Conservation (phyloP, 1,140 invertebrate species). For the Lucilia cuprina region DNA sequence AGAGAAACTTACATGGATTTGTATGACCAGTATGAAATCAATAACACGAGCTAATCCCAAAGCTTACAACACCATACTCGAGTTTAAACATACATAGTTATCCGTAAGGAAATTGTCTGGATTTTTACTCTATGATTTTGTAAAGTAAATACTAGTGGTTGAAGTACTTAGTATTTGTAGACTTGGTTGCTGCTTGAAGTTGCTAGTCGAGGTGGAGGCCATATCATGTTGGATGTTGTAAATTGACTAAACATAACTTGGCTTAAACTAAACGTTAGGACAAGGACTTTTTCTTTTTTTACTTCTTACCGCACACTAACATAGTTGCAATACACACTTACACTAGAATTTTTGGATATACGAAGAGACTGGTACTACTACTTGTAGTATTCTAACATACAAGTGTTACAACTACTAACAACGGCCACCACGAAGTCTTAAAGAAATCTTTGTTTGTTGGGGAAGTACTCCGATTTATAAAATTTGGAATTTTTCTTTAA, state of each 20-base stretch:
- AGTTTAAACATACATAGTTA: background rate
- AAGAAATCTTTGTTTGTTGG: background rate
- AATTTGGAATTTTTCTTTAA: too few species aligned
- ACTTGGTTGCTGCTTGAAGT: background rate
- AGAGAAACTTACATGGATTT: background rate
- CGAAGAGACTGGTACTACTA: background rate
- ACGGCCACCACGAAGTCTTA: background rate
- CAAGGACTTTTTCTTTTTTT: slow-evolving; percentile 21
- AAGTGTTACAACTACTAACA: background rate
- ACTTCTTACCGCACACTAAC: background rate
- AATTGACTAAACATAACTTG: slow-evolving; percentile 30
- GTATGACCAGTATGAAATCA: background rate
- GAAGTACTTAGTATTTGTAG: background rate
- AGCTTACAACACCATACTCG: background rate
- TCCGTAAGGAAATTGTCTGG: background rate
- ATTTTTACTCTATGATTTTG: background rate
- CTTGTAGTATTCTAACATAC: background rate
- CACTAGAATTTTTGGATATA: too few species aligned
- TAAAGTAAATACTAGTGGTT: background rate
- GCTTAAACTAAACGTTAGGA: slow-evolving; percentile 7
- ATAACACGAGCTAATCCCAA: slow-evolving; percentile 26
- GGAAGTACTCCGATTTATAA: too few species aligned
- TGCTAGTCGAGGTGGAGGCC: background rate
- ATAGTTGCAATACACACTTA: background rate
- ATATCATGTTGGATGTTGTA: slow-evolving; percentile 22